phyloP scores from a whole-genome alignment of 2,113 vertebrate genomes.

The Microcebus jonahi region DNA sequence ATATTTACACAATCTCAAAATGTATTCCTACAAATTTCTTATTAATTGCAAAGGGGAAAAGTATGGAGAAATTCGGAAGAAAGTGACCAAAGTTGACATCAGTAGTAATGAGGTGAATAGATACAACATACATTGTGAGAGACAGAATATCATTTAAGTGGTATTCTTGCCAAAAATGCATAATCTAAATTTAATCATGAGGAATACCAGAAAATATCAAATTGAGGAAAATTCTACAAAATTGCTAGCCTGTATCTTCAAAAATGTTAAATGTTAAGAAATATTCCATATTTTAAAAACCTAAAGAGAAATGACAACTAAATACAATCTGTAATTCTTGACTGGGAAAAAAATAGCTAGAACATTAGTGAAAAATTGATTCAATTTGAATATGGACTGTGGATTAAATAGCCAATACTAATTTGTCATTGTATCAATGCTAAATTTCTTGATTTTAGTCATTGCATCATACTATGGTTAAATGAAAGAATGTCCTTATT shows the following conservation, averaged over 20 bases:
- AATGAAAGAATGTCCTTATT: background rate
- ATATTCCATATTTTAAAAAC: background rate
- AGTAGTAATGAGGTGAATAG: background rate
- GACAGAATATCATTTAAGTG: background rate
- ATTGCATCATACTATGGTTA: background rate
- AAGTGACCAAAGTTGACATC: background rate
- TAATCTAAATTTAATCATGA: background rate
- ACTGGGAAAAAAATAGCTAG: background rate
- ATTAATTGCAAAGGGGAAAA: background rate
- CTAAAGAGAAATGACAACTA: background rate
- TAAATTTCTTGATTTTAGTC: too few species aligned
- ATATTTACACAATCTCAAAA: background rate
- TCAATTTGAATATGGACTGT: background rate
- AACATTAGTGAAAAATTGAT: background rate
- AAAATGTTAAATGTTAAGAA: background rate
- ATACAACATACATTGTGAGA: fast-evolving
- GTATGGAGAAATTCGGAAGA: background rate
- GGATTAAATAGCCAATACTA: background rate
- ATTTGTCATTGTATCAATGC: too few species aligned
- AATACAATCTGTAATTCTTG: background rate
- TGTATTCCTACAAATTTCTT: background rate
- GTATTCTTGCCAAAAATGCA: background rate
- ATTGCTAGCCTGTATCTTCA: background rate
- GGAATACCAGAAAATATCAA: background rate
- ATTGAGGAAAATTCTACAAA: background rate